Base-by-base conservation (phyloP, 2,888 invertebrate species). In the Plebejus melissa region DNA sequence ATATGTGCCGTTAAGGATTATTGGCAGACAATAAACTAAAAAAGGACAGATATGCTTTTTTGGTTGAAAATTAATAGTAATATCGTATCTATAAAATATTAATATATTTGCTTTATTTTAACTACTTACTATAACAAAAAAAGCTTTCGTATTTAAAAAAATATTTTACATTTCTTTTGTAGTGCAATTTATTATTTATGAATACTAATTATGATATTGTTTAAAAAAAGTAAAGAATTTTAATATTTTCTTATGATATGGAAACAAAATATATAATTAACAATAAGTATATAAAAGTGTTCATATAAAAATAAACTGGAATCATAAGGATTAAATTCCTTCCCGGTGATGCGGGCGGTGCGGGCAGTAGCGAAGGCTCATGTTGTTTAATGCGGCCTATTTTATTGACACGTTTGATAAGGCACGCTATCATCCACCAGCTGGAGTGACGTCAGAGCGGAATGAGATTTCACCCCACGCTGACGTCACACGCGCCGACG, bases 381-480 rank as follows among this genome's bases (percentile, higher is more conserved):
- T 22, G 72, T 72, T 28, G 72, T 54, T 72, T 32, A 32, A 72
- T 71, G 72, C 72, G 54, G 71, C 75, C 76, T 76, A 79, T 78
- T 78, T 78, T 77, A 82, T 82, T 77, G 46, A 74, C 54, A 72
- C 38, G 71, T 71, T 71, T 60, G 84, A 87, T 86, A 86, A 84
- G 81, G 81, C 81, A 79, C 82, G 84, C 80, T 86, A 86, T 86
- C 84, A 84, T 80, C 78, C 80, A 81, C 83, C 87, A 89, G 89
- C 88, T 87, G 87, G 77, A 78, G 81, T 90, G 90, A 91, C 91
- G 91, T 92, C 90, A 90, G 83, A 77, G 77, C 81, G 80, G 78
- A 82, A 82, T 79, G 78, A 79, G 77, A 78, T 81, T 82, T 82
- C 84, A 82, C 81, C 83, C 85, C 85, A 83, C 81, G 79, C 81